Base-by-base conservation (phyloP, 1,140 invertebrate genomes). In the Propsilocerus akamusi region DNA sequence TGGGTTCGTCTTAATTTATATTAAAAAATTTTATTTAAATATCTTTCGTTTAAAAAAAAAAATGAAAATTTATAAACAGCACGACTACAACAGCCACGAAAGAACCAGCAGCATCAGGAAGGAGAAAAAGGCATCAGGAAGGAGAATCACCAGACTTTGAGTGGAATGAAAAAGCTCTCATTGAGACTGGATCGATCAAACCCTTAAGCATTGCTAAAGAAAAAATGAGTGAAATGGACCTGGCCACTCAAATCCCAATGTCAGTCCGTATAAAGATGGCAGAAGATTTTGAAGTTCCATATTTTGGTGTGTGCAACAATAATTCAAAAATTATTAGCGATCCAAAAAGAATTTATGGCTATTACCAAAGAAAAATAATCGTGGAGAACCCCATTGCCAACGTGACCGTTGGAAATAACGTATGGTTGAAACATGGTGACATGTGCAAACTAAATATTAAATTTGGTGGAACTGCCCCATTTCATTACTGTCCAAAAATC, bases 341-440 rank as follows among this genome's bases (percentile, higher is more conserved):
- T 62, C 64, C 74, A 4, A 74, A 75, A 26, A 80, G 81, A 54
- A 76, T 73, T 5, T 83, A 82, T 64, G 83, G 83, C n/a, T 77
- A 78, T 59, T 86, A 80, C 56, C 58, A 70, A n/a, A 71, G 68
- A 51, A 69, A 68, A 37, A 57, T 84, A 47, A 66, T 68, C 26
- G 68, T 76, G 8, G 75, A 74, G 73, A 75, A 71, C 56, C 79
- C 82, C 1, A 69, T 87, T 51, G 61, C 68, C 12, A 75, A 77
- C 54, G 64, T 85, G 8, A 74, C 71, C 10, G 73, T 81, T 5
- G 73, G 71, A 12, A 83, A 83, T 5, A 75, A 77, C 28, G 81
- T 80, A 55, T 90, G 85, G 85, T 68, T 89, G 12, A 75, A 86
- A 56, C 78, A 83, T 46, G 85, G 82, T 46, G 80, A 86, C 49